Evolutionary conservation across 2,113 vertebrate species (phyloP).

Genomic region (Regulus satrapa): DNA sequence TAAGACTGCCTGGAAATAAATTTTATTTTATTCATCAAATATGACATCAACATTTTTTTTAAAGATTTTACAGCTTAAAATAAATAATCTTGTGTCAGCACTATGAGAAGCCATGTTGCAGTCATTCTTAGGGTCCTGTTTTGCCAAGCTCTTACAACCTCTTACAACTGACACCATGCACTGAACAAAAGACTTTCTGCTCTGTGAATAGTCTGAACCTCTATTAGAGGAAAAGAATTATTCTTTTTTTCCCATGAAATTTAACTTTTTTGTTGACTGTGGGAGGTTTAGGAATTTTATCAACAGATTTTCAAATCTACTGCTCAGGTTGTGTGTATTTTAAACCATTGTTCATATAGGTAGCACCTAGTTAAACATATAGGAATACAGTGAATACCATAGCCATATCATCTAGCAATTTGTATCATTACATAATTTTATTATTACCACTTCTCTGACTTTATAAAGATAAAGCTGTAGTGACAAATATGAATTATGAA

Average conservation of each 20-base stretch:
- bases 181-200: background rate
- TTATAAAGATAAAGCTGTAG: background rate
- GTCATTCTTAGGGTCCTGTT: background rate
- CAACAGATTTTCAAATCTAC: background rate
- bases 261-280: background rate
- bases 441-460: background rate
- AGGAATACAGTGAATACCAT: background rate
- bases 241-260: background rate
- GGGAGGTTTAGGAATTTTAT: background rate
- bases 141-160: background rate
- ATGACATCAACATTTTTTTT: constrained; percentile 2
- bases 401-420: background rate
- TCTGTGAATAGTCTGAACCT: background rate
- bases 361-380: background rate
- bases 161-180: background rate
- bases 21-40: constrained; percentile 53
- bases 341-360: background rate
- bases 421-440: background rate
- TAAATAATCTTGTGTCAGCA: background rate
- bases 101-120: background rate
- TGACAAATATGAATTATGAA: background rate
- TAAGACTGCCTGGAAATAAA: background rate
- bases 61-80: constrained; percentile 21
- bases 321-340: background rate
- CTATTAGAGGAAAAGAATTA: background rate